A percentile compares a stretch with the other conserved stretches of the same genome.
phyloP scores from a whole-genome alignment of 2,888 invertebrate species.

The Meloe dianella region DNA sequence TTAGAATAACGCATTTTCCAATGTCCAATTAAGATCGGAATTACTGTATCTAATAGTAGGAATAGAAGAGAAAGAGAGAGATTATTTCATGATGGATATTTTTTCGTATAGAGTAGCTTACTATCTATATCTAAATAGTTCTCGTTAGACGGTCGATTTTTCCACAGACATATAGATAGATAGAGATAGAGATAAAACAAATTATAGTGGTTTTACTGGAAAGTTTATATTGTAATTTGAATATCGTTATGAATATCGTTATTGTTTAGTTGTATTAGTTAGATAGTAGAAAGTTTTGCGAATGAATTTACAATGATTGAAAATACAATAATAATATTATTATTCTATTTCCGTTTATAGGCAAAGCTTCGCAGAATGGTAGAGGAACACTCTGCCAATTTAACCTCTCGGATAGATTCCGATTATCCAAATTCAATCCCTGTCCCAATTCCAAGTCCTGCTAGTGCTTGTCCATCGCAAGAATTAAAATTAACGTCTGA shows the following conservation, averaged over 20 bases:
- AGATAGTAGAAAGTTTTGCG: no score
- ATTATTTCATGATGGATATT: not conserved
- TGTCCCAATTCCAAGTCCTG: conserved; percentile 45
- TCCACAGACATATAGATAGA: not conserved
- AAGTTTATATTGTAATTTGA: not conserved
- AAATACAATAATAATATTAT: not conserved
- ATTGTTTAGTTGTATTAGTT: no score
- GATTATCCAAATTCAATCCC: conserved; percentile 54
- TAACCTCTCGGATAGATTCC: conserved; percentile 56
- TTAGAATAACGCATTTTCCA: not conserved
- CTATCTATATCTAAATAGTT: no score
- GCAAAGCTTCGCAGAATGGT: conserved; percentile 76
- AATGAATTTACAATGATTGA: not conserved
- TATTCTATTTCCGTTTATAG: conserved; percentile 39
- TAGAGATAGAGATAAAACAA: not conserved
- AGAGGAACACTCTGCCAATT: conserved; percentile 74
- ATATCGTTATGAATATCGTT: not conserved
- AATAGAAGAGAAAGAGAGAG: not conserved
- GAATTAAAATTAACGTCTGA: conserved; percentile 46
- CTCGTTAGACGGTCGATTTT: not conserved
- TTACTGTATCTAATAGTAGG: not conserved
- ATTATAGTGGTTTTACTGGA: not conserved
- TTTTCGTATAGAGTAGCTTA: not conserved
- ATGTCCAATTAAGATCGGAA: not conserved
- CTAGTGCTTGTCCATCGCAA: conserved; percentile 39